phyloP scores from a whole-genome alignment of 1,140 invertebrate species.

The Galendromus occidentalis region DNA sequence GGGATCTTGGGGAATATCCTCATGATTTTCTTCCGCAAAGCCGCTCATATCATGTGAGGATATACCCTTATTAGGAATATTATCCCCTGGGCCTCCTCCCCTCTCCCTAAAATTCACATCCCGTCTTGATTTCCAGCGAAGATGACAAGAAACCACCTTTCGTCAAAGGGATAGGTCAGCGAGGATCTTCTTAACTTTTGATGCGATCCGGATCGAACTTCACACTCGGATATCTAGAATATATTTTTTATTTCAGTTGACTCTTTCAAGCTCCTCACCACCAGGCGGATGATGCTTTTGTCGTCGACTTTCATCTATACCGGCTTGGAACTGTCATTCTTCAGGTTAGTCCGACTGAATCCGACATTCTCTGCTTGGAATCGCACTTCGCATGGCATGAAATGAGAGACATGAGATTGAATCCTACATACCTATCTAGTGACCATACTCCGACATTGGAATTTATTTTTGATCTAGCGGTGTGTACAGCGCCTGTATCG shows the following conservation, averaged over 20 bases:
- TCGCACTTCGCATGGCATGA: no score
- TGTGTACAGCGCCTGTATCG: conserved; percentile 75
- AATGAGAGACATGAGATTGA: no score
- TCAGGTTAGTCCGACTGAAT: conserved; percentile 23
- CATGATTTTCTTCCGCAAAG: conserved; percentile 38
- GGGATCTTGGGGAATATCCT: conserved; percentile 45
- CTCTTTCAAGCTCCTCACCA: conserved; percentile 51
- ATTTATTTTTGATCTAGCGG: no score
- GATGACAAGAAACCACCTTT: neutral
- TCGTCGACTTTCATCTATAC: conserved; percentile 23
- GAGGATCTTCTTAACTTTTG: neutral
- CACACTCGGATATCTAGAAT: neutral
- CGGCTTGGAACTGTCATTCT: conserved; percentile 81
- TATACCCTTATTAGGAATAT: neutral
- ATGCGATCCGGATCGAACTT: neutral
- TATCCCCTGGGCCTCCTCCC: neutral
- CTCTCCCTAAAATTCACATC: neutral
- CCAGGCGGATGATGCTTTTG: conserved; percentile 49
- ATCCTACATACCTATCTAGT: no score
- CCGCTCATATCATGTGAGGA: conserved; percentile 27
- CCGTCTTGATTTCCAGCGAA: neutral
- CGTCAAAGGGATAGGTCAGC: neutral
- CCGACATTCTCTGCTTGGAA: no score
- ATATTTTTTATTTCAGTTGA: conserved; percentile 30
- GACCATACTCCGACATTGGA: no score